Evolutionary conservation across 2,797 vertebrate genomes (phyloP).

Genomic region (Notamacropus eugenii): DNA sequence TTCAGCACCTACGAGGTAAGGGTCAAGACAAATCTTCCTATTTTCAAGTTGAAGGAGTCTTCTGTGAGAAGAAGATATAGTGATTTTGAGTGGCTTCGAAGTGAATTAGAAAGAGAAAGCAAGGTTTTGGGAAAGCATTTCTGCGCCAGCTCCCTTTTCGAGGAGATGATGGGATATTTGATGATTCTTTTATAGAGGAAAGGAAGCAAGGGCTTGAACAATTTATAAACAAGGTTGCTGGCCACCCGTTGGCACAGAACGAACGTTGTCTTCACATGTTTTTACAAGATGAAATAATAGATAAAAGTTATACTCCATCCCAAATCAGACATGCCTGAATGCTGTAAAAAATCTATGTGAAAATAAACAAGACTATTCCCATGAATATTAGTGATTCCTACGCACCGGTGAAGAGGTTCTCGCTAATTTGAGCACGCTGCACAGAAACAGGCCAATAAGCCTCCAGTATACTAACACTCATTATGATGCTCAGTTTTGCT

Average conservation of each 20-base stretch:
- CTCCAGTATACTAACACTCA: slow-evolving; percentile 84
- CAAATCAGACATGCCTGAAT: slow-evolving; percentile 97
- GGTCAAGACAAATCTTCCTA: slow-evolving; percentile 99
- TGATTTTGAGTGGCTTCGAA: slow-evolving; percentile 99
- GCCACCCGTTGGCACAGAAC: slow-evolving; percentile 98
- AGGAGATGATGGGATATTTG: slow-evolving; percentile 98
- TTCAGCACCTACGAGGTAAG: too few species aligned
- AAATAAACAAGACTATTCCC: slow-evolving; percentile 56
- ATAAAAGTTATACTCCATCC: slow-evolving; percentile 99
- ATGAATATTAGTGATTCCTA: slow-evolving; percentile 80
- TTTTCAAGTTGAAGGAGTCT: slow-evolving; percentile 99
- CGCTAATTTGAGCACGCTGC: slow-evolving; percentile 87
- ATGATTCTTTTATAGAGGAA: slow-evolving; percentile 98
- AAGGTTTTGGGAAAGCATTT: slow-evolving; percentile 99
- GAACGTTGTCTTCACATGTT: slow-evolving; percentile 99
- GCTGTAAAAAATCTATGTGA: slow-evolving; percentile 59
- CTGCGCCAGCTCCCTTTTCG: slow-evolving; percentile 97
- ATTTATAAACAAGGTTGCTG: slow-evolving; percentile 99
- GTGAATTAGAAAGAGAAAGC: slow-evolving; percentile 98
- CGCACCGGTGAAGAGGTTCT: slow-evolving; percentile 85
- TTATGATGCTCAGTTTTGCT: slow-evolving; percentile 82
- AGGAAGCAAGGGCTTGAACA: slow-evolving; percentile 96
- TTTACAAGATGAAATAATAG: slow-evolving; percentile 97
- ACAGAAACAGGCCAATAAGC: slow-evolving; percentile 82
- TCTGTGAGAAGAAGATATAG: slow-evolving; percentile 97